Evolutionary conservation across 1,140 invertebrate species (phyloP).

Genomic region (Muscidifurax raptorellus): DNA sequence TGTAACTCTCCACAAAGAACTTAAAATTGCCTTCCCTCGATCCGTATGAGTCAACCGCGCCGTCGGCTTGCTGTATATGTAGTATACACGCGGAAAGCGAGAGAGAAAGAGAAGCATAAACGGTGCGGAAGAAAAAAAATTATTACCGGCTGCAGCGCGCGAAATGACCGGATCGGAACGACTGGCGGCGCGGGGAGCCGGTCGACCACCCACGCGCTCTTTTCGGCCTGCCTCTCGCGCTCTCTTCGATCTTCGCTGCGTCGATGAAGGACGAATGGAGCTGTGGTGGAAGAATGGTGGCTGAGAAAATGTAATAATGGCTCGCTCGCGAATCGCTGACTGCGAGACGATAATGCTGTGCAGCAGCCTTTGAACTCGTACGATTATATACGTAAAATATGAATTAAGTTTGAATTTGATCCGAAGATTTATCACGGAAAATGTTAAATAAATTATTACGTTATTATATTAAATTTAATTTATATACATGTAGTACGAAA

Average conservation of each 20-base stretch:
- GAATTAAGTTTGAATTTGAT: too few relatives aligned
- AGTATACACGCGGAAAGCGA: neutral
- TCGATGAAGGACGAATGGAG: neutral
- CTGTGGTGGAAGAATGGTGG: neutral
- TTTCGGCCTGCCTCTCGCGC: neutral
- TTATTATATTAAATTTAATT: too few relatives aligned
- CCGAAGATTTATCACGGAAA: too few relatives aligned
- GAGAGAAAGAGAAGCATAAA: neutral
- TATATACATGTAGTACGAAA: too few relatives aligned
- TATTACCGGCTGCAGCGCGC: conserved; percentile 32
- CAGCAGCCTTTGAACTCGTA: too few relatives aligned
- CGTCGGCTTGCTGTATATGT: neutral
- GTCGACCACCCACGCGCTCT: conserved; percentile 46
- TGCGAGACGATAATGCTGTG: neutral
- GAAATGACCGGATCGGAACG: conserved; percentile 35
- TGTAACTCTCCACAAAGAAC: conserved; percentile 3
- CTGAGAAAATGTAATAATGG: neutral
- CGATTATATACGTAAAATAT: too few relatives aligned
- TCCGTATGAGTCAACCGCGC: neutral
- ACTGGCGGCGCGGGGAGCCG: neutral
- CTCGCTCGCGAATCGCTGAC: neutral
- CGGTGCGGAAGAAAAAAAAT: neutral
- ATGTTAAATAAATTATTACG: too few relatives aligned
- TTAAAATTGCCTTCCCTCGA: conserved; percentile 19
- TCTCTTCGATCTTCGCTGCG: neutral